Evolutionary conservation across 2,888 invertebrate genomes (phyloP).

Genomic region (Ophraella communa): DNA sequence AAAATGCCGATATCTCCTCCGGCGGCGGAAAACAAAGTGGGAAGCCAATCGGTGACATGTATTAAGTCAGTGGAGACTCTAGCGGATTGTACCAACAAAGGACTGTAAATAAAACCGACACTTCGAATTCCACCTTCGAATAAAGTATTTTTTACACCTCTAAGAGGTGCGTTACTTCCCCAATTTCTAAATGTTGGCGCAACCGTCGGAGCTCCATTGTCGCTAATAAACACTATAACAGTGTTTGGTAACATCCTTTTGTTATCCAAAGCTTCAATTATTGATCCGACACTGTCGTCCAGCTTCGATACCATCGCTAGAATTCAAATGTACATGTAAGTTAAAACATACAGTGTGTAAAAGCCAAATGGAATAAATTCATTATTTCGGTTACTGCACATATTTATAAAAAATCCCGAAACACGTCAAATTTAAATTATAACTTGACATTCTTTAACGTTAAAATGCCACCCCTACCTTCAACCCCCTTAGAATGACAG

Average conservation of each 20-base stretch:
- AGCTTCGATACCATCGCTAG: constrained; percentile 84
- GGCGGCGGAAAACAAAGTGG: constrained; percentile 65
- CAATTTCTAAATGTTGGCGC: constrained; percentile 80
- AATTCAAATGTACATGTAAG: constrained; percentile 10
- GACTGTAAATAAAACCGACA: constrained; percentile 79
- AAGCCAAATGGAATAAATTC: no score
- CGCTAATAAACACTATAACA: constrained; percentile 87
- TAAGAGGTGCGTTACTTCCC: constrained; percentile 82
- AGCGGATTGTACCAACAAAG: constrained; percentile 65
- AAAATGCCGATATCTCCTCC: constrained; percentile 51
- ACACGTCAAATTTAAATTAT: no score
- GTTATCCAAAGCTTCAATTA: constrained; percentile 73
- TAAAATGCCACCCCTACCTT: no score
- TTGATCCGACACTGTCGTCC: constrained; percentile 86
- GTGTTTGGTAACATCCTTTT: constrained; percentile 78
- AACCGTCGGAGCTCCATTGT: constrained; percentile 84
- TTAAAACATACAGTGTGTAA: no score
- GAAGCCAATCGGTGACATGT: constrained; percentile 89
- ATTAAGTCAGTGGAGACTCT: constrained; percentile 75
- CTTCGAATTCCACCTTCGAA: constrained; percentile 94
- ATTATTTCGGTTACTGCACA: no score
- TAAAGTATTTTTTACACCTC: constrained; percentile 86
- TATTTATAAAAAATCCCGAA: no score
- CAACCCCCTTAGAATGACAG: no score
- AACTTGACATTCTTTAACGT: no score